Evolutionary conservation across 1,140 invertebrate genomes (phyloP).

Genomic region (Nomia melanderi): DNA sequence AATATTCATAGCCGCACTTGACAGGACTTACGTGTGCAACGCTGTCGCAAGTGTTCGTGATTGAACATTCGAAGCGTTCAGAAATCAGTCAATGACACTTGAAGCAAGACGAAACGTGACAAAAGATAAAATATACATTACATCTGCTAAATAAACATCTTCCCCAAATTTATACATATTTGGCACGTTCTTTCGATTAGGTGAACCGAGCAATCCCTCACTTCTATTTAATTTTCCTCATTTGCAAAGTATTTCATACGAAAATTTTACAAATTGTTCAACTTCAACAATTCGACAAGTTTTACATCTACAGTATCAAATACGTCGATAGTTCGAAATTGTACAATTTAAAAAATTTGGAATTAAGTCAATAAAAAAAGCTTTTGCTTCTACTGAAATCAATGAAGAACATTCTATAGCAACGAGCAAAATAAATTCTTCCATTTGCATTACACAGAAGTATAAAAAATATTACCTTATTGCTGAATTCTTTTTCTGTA

Average conservation of each 20-base stretch:
- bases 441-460: no score
- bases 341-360: no score
- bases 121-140: neutral
- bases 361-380: no score
- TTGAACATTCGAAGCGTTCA: neutral
- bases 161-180: constrained; percentile 37
- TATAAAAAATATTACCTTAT: no score
- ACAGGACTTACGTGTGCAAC: constrained; percentile 22
- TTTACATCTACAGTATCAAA: no score
- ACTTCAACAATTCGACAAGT: no score
- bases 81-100: neutral
- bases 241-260: constrained; percentile 20
- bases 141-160: neutral
- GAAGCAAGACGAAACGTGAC: neutral
- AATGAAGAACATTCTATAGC: no score
- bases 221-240: neutral
- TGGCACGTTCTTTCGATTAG: constrained; percentile 55
- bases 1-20: constrained; percentile 15
- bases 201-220: constrained; percentile 20
- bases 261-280: constrained; percentile 9
- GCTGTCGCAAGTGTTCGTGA: constrained; percentile 13
- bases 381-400: no score
- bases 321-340: no score
- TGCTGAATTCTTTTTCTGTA: no score
- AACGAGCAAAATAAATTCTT: no score